phyloP scores from a whole-genome alignment of 2,113 vertebrate genomes.

The Paradoxurus hermaphroditus region DNA sequence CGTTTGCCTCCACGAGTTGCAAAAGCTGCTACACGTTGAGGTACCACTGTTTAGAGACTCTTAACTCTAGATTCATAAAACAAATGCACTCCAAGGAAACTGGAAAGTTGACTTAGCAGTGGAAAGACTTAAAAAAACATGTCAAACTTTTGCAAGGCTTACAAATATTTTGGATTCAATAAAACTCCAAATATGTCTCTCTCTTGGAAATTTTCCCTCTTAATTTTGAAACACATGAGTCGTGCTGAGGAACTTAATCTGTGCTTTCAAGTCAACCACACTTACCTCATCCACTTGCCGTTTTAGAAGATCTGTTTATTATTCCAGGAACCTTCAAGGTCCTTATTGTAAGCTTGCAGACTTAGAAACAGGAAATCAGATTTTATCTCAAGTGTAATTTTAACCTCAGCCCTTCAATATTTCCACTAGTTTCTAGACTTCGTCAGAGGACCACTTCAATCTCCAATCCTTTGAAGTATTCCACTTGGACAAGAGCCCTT shows the following conservation, averaged over 20 bases:
- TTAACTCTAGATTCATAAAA: neutral
- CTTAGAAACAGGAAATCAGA: slow-evolving; percentile 63
- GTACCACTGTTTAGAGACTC: neutral
- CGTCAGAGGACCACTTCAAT: neutral
- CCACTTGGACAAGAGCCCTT: neutral
- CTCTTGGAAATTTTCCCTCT: slow-evolving; percentile 54
- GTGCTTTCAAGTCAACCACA: slow-evolving; percentile 45
- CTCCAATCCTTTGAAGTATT: slow-evolving; percentile 35
- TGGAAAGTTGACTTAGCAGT: slow-evolving; percentile 1
- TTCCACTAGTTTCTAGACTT: slow-evolving; percentile 44
- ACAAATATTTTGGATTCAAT: slow-evolving; percentile 51
- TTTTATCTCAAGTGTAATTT: slow-evolving; percentile 55
- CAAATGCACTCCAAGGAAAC: neutral
- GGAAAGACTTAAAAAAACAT: neutral
- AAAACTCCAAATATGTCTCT: slow-evolving; percentile 30
- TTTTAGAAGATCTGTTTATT: slow-evolving; percentile 38
- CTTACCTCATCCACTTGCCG: slow-evolving; percentile 53
- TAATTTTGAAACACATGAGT: slow-evolving; percentile 57
- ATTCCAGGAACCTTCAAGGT: slow-evolving; percentile 39
- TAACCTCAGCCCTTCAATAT: slow-evolving; percentile 53
- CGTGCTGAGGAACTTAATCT: slow-evolving; percentile 50
- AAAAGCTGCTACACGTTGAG: neutral
- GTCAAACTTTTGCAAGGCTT: slow-evolving; percentile 20
- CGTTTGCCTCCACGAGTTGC: neutral
- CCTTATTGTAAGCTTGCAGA: slow-evolving; percentile 39